Base-by-base conservation (phyloP, 2,113 vertebrate genomes). In the Polypterus bichir region DNA sequence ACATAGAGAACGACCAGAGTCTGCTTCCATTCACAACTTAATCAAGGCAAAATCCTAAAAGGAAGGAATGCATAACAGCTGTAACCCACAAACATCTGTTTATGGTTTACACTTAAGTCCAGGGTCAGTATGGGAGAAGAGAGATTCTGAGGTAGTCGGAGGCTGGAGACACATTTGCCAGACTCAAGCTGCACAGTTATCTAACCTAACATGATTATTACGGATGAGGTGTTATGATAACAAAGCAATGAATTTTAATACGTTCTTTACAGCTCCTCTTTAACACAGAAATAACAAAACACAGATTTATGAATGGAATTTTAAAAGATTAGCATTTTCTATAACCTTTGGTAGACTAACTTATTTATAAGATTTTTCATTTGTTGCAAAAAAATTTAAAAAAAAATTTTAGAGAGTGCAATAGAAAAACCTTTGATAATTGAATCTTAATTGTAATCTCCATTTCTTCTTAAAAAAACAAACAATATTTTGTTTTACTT, bases 51-150 rank as follows among this genome's bases (percentile, higher is more conserved):
- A 48, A 63, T 66, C 57, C 64, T 59, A 72, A 70, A 73, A 60
- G 64, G 59, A 56, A 48, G 63, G 58, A 57, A 61, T 63, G 65
- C 60, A 51, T 61, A 69, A 58, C 68, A 62, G 66, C n/a, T 69
- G 70, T 61, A 59, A 51, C 54, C 75, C 70, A 69, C 72, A 80
- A 76, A 44, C 72, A 78, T 65, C 66, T 70, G 62, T 68, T 76
- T 63, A 70, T 70, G 62, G 69, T 73, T 77, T 77, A 65, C 9
- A 46, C 54, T 73, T 66, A 27, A 44, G 56, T 44, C 44, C 4
- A 58, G 56, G 27, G 56, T 58, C 57, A 62, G 47, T 58, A 47
- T 64, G 63, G 60, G 61, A 66, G 66, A 6, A 52, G 59, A 53
- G 61, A 62, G 44, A 59, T 44, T 56, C n/a, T 6, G n/a, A 63